Evolutionary conservation across 2,113 vertebrate species (phyloP).

Genomic region (Penelope pileata): DNA sequence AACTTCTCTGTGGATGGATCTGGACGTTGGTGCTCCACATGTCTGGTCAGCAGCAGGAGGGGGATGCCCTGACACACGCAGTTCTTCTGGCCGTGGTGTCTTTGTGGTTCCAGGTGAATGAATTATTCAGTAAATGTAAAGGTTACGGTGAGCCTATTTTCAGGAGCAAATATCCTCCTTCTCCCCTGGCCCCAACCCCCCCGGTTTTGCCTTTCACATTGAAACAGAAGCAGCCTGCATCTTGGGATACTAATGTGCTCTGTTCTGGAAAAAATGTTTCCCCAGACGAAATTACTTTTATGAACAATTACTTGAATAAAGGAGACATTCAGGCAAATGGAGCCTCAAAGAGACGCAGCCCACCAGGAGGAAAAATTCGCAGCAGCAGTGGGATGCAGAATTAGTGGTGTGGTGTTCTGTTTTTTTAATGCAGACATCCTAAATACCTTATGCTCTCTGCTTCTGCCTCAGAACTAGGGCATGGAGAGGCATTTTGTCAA

Average conservation of each 20-base stretch:
- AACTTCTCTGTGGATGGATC: rapidly evolving
- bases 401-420: rapidly evolving
- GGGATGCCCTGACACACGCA: background rate
- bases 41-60: background rate
- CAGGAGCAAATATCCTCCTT: background rate
- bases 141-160: background rate
- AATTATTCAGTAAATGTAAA: background rate
- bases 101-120: background rate
- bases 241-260: background rate
- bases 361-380: background rate
- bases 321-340: background rate
- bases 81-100: background rate
- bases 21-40: background rate
- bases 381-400: background rate
- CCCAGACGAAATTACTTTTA: background rate
- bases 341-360: background rate
- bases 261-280: background rate
- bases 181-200: background rate
- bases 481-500: background rate
- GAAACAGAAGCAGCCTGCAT: background rate
- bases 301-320: background rate
- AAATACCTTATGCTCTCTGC: background rate
- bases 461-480: background rate
- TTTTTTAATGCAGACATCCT: background rate
- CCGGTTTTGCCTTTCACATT: background rate